Base-by-base conservation (phyloP, 2,797 vertebrate genomes). In the Gastrophryne carolinensis region DNA sequence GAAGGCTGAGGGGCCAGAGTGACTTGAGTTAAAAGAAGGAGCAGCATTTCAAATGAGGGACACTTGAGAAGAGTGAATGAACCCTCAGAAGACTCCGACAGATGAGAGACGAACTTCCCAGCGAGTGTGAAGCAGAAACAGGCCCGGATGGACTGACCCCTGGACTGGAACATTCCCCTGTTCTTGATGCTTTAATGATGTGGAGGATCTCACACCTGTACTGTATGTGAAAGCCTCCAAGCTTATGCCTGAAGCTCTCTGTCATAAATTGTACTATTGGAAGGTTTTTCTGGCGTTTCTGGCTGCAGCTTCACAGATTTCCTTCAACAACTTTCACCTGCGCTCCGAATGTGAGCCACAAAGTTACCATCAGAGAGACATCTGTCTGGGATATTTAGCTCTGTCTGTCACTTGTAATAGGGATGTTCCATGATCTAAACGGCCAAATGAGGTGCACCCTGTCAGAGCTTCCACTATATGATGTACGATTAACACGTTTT, bases 391-490 rank as follows among this genome's bases (percentile, higher is more conserved):
- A 65, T 56, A 54, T 44, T 73, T 73, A 44, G 72, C 24, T 37
- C 39, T 64, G 56, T 26, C 61, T 73, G 72, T 65, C 61, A 73
- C 23, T 39, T 65, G 54, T 56, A 56, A 73, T 64, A 65, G 50
- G 35, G n/a, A 34, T 57, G 72, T 65, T 73, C 72, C 72, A 73
- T 73, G 72, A 73, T 65, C 72, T 73, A 73, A 73, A 64, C 60
- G 13, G 2, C 10, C 41, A 30, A 64, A 73, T 65, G 72, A 73
- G 61, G 72, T 73, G 72, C 41, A 56, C 13, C 23, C 72, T 73
- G 72, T 73, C 72, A 73, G 50, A 56, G 60, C 60, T 73, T 65
- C 61, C 44, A 73, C 49, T 21, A 65, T 41, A 57, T 73, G 72
- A 73, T 73, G 50, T 56, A 73, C 50, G 72, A 73, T 73, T 65